These are phyloP conservation scores for Sardinella longiceps DNA, from an alignment of 2,797 vertebrate genomes.

Conservation along the genomic window DNA sequence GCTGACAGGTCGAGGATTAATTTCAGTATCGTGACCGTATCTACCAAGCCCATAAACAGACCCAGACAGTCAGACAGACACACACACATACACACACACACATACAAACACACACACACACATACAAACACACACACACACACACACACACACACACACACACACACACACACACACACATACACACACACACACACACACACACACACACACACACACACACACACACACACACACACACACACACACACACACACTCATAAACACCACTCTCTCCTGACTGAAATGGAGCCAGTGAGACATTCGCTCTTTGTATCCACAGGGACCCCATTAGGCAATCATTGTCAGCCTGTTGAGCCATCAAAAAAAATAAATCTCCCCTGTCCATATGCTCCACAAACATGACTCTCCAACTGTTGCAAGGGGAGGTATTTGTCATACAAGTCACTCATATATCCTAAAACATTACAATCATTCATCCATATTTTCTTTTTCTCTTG, in stretches of 20 bases:
- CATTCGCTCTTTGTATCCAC: slow-evolving; percentile 33
- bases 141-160: neutral
- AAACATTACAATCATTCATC: neutral
- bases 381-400: slow-evolving; percentile 46
- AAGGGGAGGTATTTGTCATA: neutral
- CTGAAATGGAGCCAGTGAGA: slow-evolving; percentile 44
- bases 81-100: neutral
- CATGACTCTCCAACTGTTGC: slow-evolving; percentile 43
- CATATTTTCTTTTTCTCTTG: neutral
- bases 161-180: neutral
- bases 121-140: neutral
- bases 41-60: neutral
- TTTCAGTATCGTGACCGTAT: neutral
- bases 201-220: slow-evolving; percentile 14
- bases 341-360: slow-evolving; percentile 14
- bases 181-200: neutral
- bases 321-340: slow-evolving; percentile 45
- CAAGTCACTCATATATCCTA: neutral
- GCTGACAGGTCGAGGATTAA: slow-evolving; percentile 40
- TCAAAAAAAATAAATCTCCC: slow-evolving; percentile 30
- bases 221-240: neutral
- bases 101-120: neutral
- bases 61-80: neutral
- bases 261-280: neutral
- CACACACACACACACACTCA: slow-evolving; percentile 27